Evolutionary conservation across 2,797 vertebrate genomes (phyloP), one percentile per base, ranked within the genome.

Genomic region (Enteromius unitaeniatus): DNA sequence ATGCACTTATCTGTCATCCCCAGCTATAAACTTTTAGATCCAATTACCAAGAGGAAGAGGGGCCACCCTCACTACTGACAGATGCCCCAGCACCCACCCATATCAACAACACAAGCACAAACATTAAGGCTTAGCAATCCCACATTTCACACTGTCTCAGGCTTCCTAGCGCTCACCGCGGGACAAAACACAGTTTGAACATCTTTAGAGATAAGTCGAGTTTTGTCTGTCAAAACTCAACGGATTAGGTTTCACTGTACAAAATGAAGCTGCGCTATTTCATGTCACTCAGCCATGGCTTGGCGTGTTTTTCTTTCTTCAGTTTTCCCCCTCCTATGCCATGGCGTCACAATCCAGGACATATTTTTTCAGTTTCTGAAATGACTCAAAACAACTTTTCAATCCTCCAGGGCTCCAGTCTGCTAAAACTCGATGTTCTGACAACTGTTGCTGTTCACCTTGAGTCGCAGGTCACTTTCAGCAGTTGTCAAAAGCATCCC

Each of bases 41-140:
- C 90, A 93, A 93, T 95, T 94, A 94, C 93, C 82, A 86, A 92
- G 90, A 94, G 92, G 92, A 94, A 94, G 91, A 82, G 86, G 88
- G 93, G 93, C 93, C 93, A 94, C 92, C 92, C 93, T 94, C 84
- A 83, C 85, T 78, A 93, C 89, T 92, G 93, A 93, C 93, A 94
- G 90, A 93, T 89, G 89, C 87, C 88, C 87, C 85, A 86, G 87
- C 89, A 90, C 83, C 89, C 90, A 86, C 91, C 85, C 65, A 91
- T 92, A 89, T 89, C 85, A 89, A 88, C 86, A 89, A 60, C 64
- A 77, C 60, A 75, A 72, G 84, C 85, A 79, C 85, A 84, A 87
- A 88, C 81, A 88, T 79, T 85, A 82, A 70, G 84, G 82, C 77
- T 79, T 69, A 82, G 73, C 69, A 69, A 73, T 77, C 84, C 85